Evolutionary conservation across 2,888 invertebrate genomes (phyloP).

Genomic region (Erannis defoliaria): DNA sequence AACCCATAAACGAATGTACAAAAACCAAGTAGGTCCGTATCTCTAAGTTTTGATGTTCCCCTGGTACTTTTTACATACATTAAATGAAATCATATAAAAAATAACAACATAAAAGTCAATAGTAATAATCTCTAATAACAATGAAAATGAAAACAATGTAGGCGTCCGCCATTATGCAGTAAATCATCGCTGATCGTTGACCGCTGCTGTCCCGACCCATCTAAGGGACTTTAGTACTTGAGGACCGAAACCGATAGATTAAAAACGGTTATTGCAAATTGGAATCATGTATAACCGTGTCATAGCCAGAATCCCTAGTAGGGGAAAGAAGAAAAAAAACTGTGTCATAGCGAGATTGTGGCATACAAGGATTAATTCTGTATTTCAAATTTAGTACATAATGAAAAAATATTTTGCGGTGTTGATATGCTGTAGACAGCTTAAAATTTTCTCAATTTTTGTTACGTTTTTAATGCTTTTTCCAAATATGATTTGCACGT

Average conservation of each 20-base stretch:
- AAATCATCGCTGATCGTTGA: conserved; percentile 77
- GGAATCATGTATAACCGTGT: background rate
- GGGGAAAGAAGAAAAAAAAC: too few relatives aligned
- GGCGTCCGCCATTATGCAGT: conserved; percentile 78
- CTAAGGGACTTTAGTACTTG: conserved; percentile 36
- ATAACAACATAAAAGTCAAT: conserved; percentile 20
- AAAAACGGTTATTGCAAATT: background rate
- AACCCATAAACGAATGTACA: too few relatives aligned
- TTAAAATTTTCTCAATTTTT: too few relatives aligned
- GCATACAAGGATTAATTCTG: background rate
- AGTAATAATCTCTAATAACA: conserved; percentile 28
- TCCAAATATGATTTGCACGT: too few relatives aligned
- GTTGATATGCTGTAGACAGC: too few relatives aligned
- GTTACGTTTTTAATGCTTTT: too few relatives aligned
- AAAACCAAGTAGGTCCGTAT: too few relatives aligned
- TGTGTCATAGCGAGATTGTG: too few relatives aligned
- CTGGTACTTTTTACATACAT: background rate
- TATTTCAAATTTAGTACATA: too few relatives aligned
- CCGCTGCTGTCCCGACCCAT: conserved; percentile 34
- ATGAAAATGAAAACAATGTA: conserved; percentile 73
- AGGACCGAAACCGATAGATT: background rate
- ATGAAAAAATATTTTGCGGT: too few relatives aligned
- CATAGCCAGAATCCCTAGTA: too few relatives aligned
- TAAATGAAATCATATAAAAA: conserved; percentile 13
- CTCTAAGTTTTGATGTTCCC: conserved; percentile 6